phyloP scores from a whole-genome alignment of 2,113 vertebrate genomes.

The Aythya baeri region DNA sequence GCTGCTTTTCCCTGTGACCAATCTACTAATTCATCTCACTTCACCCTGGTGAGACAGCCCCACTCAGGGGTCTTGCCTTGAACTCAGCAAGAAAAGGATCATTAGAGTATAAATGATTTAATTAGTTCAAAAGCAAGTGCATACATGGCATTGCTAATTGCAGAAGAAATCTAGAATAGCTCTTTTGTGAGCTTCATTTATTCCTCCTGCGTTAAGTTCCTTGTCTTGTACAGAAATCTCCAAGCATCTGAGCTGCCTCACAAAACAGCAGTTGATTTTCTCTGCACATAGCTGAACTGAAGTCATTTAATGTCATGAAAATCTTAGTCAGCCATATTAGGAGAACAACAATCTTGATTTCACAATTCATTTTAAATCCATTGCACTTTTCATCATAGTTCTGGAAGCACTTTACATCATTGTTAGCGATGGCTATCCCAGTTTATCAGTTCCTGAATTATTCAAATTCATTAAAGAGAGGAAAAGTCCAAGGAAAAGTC shows the following conservation, averaged over 20 bases:
- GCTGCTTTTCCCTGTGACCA: neutral
- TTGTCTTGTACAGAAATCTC: neutral
- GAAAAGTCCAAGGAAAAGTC: neutral
- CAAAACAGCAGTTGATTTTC: neutral
- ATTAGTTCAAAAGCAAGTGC: neutral
- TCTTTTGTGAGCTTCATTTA: neutral
- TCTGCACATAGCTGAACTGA: neutral
- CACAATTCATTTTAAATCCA: neutral
- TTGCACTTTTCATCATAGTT: neutral
- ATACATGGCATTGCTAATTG: neutral
- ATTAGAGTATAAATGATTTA: neutral
- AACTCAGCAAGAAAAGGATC: neutral
- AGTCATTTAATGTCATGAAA: neutral
- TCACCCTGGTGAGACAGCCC: neutral
- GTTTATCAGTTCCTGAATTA: neutral
- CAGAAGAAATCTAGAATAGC: neutral
- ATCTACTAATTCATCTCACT: neutral
- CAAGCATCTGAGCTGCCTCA: accelerated
- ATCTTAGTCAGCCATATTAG: neutral
- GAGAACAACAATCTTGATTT: neutral
- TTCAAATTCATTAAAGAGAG: neutral
- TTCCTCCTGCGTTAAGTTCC: neutral
- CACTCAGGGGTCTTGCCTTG: neutral
- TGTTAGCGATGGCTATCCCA: neutral
- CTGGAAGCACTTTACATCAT: neutral